Evolutionary conservation across 1,140 invertebrate genomes (phyloP).

Genomic region (Dinoponera quadriceps): DNA sequence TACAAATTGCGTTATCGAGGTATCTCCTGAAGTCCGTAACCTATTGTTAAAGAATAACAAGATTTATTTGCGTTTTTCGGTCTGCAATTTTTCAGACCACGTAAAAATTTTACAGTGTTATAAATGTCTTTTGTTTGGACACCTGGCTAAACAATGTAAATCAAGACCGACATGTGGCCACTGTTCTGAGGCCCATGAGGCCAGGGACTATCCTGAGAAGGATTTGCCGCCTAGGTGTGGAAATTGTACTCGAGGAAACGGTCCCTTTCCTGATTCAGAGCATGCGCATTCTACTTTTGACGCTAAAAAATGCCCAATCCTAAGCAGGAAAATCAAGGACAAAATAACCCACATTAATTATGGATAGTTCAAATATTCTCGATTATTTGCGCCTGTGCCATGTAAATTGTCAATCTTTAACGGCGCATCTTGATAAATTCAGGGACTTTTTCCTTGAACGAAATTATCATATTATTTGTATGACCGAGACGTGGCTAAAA

Average conservation of each 20-base stretch:
- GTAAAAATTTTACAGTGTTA: not conserved
- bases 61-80: not conserved
- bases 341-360: not conserved
- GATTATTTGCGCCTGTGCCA: not conserved
- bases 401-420: not conserved
- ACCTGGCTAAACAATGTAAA: too few relatives aligned
- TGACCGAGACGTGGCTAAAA: too few relatives aligned
- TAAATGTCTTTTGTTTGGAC: not conserved
- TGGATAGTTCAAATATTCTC: not conserved
- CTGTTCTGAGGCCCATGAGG: not conserved
- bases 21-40: not conserved
- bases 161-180: not conserved
- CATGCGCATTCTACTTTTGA: not conserved
- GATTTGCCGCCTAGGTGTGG: not conserved
- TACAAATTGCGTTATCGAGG: not conserved
- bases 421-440: not conserved
- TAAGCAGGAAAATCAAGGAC: not conserved
- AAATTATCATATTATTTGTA: too few relatives aligned
- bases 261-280: not conserved
- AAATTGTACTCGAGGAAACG: not conserved
- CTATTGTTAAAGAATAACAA: not conserved
- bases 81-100: not conserved
- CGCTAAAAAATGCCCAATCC: not conserved
- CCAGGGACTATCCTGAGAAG: not conserved
- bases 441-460: not conserved